A percentile compares a stretch with the other conserved stretches of the same genome.
These are phyloP conservation scores for Pyrrhosoma nymphula DNA, from an alignment of 2,888 invertebrate species.

Conservation along the genomic window DNA sequence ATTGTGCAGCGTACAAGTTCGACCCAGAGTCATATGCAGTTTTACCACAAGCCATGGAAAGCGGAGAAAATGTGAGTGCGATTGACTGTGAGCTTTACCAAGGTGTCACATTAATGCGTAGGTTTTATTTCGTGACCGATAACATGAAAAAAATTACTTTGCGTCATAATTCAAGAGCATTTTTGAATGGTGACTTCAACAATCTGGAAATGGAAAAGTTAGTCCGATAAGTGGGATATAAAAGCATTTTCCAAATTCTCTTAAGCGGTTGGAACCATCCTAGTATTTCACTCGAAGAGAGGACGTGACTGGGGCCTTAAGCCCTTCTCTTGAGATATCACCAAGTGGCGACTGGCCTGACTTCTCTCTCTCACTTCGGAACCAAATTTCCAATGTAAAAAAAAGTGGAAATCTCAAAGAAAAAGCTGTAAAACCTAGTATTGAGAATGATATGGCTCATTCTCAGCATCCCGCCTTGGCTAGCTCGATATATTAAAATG, in stretches of 20 bases:
- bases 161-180: background rate
- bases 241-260: background rate
- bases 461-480: background rate
- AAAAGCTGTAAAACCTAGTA: background rate
- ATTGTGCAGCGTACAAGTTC: too few species aligned
- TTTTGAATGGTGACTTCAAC: background rate
- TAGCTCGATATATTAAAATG: background rate
- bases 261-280: background rate
- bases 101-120: too few species aligned
- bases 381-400: background rate
- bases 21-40: too few species aligned
- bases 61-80: too few species aligned
- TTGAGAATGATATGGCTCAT: background rate
- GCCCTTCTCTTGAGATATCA: background rate
- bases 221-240: background rate
- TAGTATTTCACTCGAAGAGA: background rate
- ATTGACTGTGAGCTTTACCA: too few species aligned
- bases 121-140: background rate
- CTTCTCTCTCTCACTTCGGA: background rate
- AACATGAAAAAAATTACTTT: background rate
- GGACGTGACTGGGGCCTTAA: background rate
- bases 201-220: background rate
- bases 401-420: background rate
- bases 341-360: background rate
- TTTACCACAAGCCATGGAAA: too few species aligned